A percentile compares a stretch with the other conserved stretches of the same genome.
Evolutionary conservation across 2,797 vertebrate species (phyloP).

Genomic region (Intellagama lesueurii): DNA sequence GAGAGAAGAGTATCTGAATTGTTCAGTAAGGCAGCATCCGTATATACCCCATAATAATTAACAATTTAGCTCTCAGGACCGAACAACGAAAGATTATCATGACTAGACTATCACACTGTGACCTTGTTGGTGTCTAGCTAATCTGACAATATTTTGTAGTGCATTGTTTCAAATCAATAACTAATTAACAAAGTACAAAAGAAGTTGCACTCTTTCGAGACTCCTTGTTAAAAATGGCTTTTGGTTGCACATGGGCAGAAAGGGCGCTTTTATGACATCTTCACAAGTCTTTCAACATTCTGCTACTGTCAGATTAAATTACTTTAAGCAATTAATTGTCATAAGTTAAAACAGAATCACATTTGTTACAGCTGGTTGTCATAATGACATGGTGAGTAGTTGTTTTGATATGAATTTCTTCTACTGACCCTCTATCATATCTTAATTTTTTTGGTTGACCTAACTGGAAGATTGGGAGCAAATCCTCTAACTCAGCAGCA

Average conservation of each 20-base stretch:
- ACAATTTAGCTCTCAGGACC: constrained; percentile 72
- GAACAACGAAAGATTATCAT: constrained; percentile 86
- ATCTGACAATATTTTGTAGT: constrained; percentile 95
- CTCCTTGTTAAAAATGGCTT: constrained; percentile 94
- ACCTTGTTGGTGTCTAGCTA: constrained; percentile 90
- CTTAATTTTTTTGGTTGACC: constrained; percentile 98
- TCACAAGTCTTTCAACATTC: constrained; percentile 86
- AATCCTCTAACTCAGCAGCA: constrained; percentile 80
- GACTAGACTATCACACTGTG: constrained; percentile 84
- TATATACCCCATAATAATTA: constrained; percentile 70
- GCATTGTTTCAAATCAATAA: constrained; percentile 99
- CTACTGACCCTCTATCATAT: constrained; percentile 77
- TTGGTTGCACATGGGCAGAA: constrained; percentile 87
- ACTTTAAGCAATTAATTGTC: constrained; percentile 96
- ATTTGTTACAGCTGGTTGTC: constrained; percentile 82
- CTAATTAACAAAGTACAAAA: constrained; percentile 99
- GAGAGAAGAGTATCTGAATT: constrained; percentile 50
- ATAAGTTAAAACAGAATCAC: constrained; percentile 87
- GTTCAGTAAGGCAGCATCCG: constrained; percentile 73
- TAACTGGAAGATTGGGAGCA: constrained; percentile 98
- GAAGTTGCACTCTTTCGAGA: constrained; percentile 90
- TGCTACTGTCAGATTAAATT: constrained; percentile 98
- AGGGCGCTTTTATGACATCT: constrained; percentile 97
- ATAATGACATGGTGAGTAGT: constrained; percentile 82
- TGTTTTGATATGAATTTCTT: constrained; percentile 85